These are phyloP conservation scores for Okamejei kenojei DNA, from an alignment of 2,797 vertebrate genomes.

Conservation along the genomic window DNA sequence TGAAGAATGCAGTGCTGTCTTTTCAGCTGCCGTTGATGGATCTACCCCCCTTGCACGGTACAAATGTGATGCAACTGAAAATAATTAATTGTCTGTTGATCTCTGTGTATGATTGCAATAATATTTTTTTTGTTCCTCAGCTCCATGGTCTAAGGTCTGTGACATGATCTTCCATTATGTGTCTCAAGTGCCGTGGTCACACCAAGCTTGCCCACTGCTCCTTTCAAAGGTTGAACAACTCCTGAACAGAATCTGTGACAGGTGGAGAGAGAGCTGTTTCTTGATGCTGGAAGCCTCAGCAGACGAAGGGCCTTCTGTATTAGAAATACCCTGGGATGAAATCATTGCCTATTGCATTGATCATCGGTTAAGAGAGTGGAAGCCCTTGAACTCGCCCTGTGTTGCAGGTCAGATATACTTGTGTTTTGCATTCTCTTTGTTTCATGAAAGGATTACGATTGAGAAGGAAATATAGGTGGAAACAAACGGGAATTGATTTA, in stretches of 20 bases:
- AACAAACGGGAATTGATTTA: neutral
- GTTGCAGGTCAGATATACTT: conserved; percentile 57
- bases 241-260: conserved; percentile 59
- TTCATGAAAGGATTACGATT: neutral
- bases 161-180: conserved; percentile 67
- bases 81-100: neutral
- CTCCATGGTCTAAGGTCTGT: conserved; percentile 71
- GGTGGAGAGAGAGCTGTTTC: conserved; percentile 43
- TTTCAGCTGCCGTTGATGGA: conserved; percentile 79
- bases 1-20: conserved; percentile 70
- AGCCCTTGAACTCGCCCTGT: conserved; percentile 54
- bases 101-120: neutral
- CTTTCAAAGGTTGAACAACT: conserved; percentile 78
- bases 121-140: conserved; percentile 50
- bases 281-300: neutral
- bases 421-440: neutral
- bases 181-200: conserved; percentile 67
- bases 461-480: neutral
- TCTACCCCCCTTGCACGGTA: conserved; percentile 60
- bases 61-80: conserved; percentile 20
- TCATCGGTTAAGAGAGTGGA: conserved; percentile 86
- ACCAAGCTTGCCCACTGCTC: conserved; percentile 67
- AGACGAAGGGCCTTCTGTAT: conserved; percentile 51
- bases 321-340: conserved; percentile 78
- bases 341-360: conserved; percentile 76